A percentile compares a stretch with the other conserved stretches of the same genome.
phyloP scores from a whole-genome alignment of 2,888 invertebrate genomes.

The Drosophila rellima region DNA sequence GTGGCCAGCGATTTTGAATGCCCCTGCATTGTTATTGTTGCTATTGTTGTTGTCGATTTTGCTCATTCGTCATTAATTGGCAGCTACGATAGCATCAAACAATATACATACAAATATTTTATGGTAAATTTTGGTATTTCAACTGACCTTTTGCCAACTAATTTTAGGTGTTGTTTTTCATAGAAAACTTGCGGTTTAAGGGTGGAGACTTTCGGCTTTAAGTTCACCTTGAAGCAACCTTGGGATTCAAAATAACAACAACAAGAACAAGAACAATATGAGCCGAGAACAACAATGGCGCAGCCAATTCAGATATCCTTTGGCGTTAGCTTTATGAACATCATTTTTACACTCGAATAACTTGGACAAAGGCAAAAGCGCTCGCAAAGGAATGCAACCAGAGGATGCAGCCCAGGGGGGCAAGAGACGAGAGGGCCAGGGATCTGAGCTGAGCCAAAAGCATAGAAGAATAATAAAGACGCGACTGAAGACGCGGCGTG shows the following conservation, averaged over 20 bases:
- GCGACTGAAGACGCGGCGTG: conserved; percentile 49
- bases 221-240: conserved; percentile 74
- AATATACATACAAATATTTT: conserved; percentile 30
- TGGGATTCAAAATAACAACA: conserved; percentile 27
- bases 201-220: conserved; percentile 37
- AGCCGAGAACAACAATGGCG: conserved; percentile 21
- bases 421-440: neutral
- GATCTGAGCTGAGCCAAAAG: neutral
- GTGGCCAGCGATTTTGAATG: conserved; percentile 60
- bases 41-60: conserved; percentile 35
- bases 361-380: conserved; percentile 68
- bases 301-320: conserved; percentile 62
- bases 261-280: conserved; percentile 18
- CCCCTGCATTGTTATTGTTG: conserved; percentile 47
- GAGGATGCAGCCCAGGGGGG: neutral
- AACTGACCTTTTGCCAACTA: conserved; percentile 75
- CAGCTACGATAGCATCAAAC: conserved; percentile 56
- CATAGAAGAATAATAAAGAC: conserved; percentile 61
- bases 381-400: conserved; percentile 45
- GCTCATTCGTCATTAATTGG: conserved; percentile 74
- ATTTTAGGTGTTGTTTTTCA: conserved; percentile 18
- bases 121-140: conserved; percentile 36
- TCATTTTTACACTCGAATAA: conserved; percentile 65
- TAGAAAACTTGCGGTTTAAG: conserved; percentile 19
- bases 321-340: conserved; percentile 65